Evolutionary conservation across 2,113 vertebrate species (phyloP), one percentile per base, ranked within the genome.

Genomic region (Ibidorhyncha struthersii): DNA sequence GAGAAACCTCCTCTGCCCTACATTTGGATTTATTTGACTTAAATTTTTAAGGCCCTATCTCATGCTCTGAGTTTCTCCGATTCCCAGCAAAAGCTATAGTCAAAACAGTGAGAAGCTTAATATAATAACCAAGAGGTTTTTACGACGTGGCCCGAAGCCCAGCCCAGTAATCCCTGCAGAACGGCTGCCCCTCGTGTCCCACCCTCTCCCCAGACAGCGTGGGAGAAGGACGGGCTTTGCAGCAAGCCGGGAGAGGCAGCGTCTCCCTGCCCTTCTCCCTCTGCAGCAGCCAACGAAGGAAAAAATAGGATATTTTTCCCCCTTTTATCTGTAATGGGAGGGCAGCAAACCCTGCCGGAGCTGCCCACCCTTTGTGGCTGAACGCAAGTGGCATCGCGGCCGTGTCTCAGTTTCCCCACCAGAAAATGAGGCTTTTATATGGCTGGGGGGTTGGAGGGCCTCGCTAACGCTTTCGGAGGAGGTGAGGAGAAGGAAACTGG

Each of bases 381-480:
- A 4, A 4, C 0, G 4, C 29, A 2, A 12, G 23, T 45, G 3
- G 0, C 22, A 1, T 18, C 0, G 0, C 0, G 1, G 49, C 30
- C 0, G 25, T 72, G 71, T 92, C 90, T 95, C 90, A 26, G 84
- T 94, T 95, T 95, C 93, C 81, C 80, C 41, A 1, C 13, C 0
- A 5, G 69, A 30, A 19, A 25, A 56, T 0, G 6, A 14, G 22
- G 40, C 10, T 29, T 4, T 5, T 12, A 3, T 2, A 4, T 1
- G 62, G 82, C 18, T 5, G 22, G 21, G 43, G 34, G 32, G 4
- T 11, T 2, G 78, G 21, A 61, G 86, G 59, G 25, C 47, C 61
- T 6, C 4, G 2, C 25, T 12, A 13, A 8, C 0, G 11, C 56
- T 26, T 1, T 17, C 0, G 26, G 59, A 36, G 79, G 82, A 71